Evolutionary conservation across 1,140 invertebrate species (phyloP).

Genomic region (Drosophila subobscura): DNA sequence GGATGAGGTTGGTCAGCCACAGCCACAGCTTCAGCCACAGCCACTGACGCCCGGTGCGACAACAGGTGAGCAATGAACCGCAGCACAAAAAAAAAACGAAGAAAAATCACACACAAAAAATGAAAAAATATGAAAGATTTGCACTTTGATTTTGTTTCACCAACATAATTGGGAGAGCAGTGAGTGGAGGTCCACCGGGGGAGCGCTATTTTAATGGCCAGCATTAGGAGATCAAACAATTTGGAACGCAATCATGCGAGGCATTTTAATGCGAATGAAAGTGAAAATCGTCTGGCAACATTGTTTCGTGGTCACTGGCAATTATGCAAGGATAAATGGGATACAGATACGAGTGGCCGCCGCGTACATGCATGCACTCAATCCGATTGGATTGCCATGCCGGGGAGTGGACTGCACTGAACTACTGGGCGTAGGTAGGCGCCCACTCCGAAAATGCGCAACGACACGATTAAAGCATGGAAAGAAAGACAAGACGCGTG

Average conservation of each 20-base stretch:
- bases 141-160: constrained; percentile 79
- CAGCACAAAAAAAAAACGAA: constrained; percentile 13
- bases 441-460: constrained; percentile 30
- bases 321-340: constrained; percentile 79
- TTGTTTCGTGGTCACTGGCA: constrained; percentile 58
- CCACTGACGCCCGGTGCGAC: constrained; percentile 58
- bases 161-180: constrained; percentile 66
- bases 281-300: constrained; percentile 71
- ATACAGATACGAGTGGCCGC: constrained; percentile 15
- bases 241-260: constrained; percentile 81
- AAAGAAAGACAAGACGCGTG: no score
- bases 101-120: constrained; percentile 33
- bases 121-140: constrained; percentile 76
- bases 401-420: neutral
- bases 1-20: constrained; percentile 64
- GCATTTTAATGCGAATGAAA: constrained; percentile 82
- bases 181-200: constrained; percentile 3
- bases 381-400: constrained; percentile 8
- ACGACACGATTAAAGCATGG: neutral
- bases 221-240: constrained; percentile 81
- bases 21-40: neutral
- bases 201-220: constrained; percentile 68
- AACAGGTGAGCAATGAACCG: constrained; percentile 67
- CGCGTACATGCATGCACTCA: constrained; percentile 43
- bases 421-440: constrained; percentile 7